These are phyloP conservation scores for Triplophysa yarkandensis DNA, from an alignment of 2,797 vertebrate species.

Conservation along the genomic window DNA sequence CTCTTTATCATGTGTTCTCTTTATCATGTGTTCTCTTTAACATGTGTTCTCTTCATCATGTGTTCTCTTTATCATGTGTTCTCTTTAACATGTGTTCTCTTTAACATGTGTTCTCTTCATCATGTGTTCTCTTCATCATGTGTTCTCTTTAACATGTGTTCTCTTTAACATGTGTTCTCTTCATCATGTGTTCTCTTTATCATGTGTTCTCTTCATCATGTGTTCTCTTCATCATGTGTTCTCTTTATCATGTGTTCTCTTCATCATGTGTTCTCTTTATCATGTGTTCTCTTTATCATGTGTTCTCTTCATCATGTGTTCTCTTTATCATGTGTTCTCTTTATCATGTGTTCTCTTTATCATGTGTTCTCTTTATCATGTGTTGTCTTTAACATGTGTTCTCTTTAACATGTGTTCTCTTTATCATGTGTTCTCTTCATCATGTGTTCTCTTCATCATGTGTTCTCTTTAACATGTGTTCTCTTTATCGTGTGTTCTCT, in stretches of 20 bases:
- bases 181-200: neutral
- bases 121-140: no score
- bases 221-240: no score
- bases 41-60: neutral
- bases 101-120: neutral
- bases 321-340: no score
- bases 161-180: no score
- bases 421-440: no score
- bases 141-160: neutral
- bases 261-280: no score
- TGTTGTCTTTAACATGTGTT: no score
- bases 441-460: no score
- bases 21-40: no score
- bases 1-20: neutral
- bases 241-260: neutral
- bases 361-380: no score
- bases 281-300: neutral
- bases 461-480: neutral
- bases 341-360: neutral
- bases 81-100: no score
- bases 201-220: neutral
- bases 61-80: conserved; percentile 17
- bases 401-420: neutral
- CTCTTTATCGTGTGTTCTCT: no score
- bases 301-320: conserved; percentile 17